Conservation (phyloP, 2,113 vertebrate species). For the Deroptyus accipitrinus region DNA sequence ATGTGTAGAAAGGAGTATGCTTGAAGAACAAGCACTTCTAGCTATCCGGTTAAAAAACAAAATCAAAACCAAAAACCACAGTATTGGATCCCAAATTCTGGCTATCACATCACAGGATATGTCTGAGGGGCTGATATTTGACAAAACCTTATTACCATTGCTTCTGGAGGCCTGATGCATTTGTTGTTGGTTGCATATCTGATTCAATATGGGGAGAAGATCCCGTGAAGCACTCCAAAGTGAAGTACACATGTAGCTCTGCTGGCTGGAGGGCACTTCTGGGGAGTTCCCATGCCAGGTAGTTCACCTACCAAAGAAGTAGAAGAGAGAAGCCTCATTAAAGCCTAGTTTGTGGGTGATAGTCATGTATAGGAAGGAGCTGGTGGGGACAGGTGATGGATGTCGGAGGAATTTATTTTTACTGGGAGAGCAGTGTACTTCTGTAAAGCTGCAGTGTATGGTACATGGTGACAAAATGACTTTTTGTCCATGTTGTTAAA, state of each 20-base stretch:
- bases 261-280: background rate
- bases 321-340: background rate
- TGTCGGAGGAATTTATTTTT: background rate
- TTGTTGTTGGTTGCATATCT: slow-evolving; percentile 46
- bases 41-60: background rate
- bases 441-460: background rate
- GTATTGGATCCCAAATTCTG: background rate
- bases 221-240: background rate
- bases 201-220: background rate
- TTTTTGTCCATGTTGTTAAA: background rate
- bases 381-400: background rate
- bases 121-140: background rate
- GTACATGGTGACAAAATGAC: background rate
- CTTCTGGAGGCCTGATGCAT: slow-evolving; percentile 3
- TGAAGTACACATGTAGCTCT: background rate
- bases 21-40: background rate
- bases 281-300: background rate
- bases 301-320: background rate
- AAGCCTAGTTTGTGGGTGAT: background rate
- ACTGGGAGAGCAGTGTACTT: background rate
- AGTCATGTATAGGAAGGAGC: background rate
- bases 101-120: background rate
- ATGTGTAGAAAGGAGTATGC: background rate
- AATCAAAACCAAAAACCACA: background rate
- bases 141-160: background rate